Percentiles rank a stretch among this genome's conserved stretches.
Evolutionary conservation across 2,113 vertebrate species (phyloP).

Genomic region (Aptenodytes patagonicus): DNA sequence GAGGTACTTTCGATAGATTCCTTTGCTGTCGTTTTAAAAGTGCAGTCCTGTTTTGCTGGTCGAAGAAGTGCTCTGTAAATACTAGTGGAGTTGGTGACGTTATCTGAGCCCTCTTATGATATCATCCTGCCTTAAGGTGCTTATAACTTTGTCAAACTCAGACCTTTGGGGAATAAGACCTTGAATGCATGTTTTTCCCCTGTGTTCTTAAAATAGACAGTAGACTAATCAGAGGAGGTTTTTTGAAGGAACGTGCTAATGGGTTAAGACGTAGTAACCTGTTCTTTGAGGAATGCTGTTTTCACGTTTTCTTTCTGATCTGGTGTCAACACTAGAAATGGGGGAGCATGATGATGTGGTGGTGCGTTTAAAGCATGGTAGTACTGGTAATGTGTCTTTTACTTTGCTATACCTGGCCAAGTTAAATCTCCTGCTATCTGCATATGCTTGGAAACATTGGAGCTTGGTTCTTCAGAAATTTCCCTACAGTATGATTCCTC

Average conservation of each 20-base stretch:
- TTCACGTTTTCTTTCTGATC: not conserved
- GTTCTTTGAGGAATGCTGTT: not conserved
- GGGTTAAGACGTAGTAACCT: not conserved
- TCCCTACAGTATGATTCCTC: rapidly evolving
- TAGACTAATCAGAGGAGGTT: not conserved
- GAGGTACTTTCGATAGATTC: rapidly evolving
- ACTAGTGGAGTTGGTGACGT: rapidly evolving
- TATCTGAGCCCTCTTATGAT: not conserved
- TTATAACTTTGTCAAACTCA: not conserved
- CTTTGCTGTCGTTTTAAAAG: rapidly evolving
- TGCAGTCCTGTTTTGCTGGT: not conserved
- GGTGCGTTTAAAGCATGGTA: not conserved
- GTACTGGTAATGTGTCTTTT: not conserved
- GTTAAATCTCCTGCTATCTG: not conserved
- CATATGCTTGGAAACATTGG: not conserved
- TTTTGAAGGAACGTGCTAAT: not conserved
- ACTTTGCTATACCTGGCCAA: not conserved
- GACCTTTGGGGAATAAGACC: not conserved
- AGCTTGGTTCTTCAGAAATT: not conserved
- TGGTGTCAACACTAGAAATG: not conserved
- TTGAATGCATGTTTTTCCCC: not conserved
- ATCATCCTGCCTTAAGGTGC: not conserved
- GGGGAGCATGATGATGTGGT: not conserved
- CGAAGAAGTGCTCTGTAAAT: not conserved
- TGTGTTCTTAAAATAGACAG: not conserved